Evolutionary conservation across 2,888 invertebrate genomes (phyloP), one percentile per base, ranked within the genome.

Genomic region (Agelastica alni): DNA sequence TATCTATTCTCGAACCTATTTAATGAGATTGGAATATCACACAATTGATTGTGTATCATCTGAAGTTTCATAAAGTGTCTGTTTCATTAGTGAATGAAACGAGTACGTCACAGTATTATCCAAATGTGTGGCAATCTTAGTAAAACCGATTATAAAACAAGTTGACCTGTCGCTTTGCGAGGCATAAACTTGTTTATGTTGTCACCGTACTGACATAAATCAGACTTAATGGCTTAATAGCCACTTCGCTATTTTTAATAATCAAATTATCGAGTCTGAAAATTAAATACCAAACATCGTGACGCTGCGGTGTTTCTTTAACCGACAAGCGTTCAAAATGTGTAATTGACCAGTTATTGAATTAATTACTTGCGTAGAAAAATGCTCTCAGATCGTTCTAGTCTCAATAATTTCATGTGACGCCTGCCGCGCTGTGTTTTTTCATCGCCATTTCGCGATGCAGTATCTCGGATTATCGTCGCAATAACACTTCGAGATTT

Each of bases 331-430:
- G 22, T 28, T 16, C 46, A 46, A 46, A n/a, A n/a, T n/a, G n/a
- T n/a, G n/a, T n/a, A n/a, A 36, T 46, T 46, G 31, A 13, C 32
- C 9, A 18, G 45, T 34, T 45, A 45, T 45, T 32, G 20, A 32
- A 32, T 31, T 45, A 45, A 45, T 45, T 45, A 31, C 45, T 9
- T 6, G 4, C 10, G 18, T 20, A 20, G 45, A 45, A 45, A 45
- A 36, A 36, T n/a, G n/a, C n/a, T 34, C 9, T 22, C 7, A 12
- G 31, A 32, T 45, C 45, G 47, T 37, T 47, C 26, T 36, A 37
- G 37, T 36, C 47, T 47, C 26, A 37, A 47, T 47, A 47, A 47
- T 47, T 37, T 26, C 12, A 7, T 28, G 9, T 47, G 47, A 47
- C 47, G 47, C 28, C 32, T 32, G 32, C 13, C 32, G 13, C 10